Evolutionary conservation across 1,140 invertebrate species (phyloP), one percentile per base, ranked within the genome.

Genomic region (Chrysoperla carnea): DNA sequence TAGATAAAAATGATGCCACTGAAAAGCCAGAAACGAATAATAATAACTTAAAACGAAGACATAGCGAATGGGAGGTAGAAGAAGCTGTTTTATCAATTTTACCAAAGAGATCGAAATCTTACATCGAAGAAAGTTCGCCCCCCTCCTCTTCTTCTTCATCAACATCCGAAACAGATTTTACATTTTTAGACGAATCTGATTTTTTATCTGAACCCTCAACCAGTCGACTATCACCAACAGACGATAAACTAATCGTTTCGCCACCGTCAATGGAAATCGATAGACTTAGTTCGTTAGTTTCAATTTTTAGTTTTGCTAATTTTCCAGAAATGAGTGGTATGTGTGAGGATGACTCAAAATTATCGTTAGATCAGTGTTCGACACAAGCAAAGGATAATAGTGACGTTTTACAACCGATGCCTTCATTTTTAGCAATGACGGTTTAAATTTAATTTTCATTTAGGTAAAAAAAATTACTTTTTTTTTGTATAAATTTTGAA

Each of bases 271-370:
- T 69, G 67, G 69, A 70, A 49, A 67, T 71, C 45, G 69, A 71
- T 49, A 56, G 67, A 29, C 68, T 70, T 33, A 68, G 67, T 15
- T 68, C 65, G 27, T 52, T 70, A 33, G 68, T 70, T 17, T 69
- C 67, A 29, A 69, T 69, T 45, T 71, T 71, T 52, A 69, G 67
- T 52, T 71, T 70, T 48, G 67, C 67, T 17, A 61, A 64, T 42
- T 11, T 11, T 6, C 49, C 57, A 9, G 43, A 37, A 7, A 42
- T 37, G 17, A 42, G 44, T 17, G 13, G 36, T 11, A 29, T 39
- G 36, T 41, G 41, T 12, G 51, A 46, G 28, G 40, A 46, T 36
- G 51, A 47, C 11, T 45, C 41, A 8, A 46, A 47, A 7, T 63
- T 64, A 46, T 50, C 66, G 31, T 33, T 12, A 33, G 67, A 69